These are phyloP conservation scores for Vulpes lagopus DNA, from an alignment of 2,113 vertebrate species.

Conservation along the genomic window DNA sequence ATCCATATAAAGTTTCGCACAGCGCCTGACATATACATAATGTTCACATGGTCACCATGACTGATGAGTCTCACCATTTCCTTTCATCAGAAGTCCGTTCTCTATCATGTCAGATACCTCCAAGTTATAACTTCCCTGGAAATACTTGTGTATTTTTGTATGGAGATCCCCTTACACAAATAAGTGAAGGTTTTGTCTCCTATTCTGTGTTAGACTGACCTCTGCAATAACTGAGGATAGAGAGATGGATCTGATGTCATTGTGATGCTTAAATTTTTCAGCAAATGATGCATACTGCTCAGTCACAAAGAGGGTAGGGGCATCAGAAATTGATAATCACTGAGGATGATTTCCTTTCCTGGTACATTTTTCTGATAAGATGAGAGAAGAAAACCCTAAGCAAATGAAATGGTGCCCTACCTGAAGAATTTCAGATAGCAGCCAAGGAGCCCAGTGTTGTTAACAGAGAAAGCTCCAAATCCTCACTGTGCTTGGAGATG, in stretches of 20 bases:
- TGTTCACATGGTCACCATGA: not conserved
- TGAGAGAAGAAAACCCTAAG: not conserved
- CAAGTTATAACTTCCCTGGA: not conserved
- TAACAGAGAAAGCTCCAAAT: not conserved
- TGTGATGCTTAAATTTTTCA: not conserved
- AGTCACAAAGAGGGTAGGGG: not conserved
- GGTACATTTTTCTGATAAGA: not conserved
- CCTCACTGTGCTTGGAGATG: not conserved
- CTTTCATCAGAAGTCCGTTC: not conserved
- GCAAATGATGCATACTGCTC: not conserved
- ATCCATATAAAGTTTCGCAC: not conserved
- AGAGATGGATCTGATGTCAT: not conserved
- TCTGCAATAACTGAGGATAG: not conserved
- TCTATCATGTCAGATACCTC: not conserved
- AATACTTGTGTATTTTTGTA: not conserved
- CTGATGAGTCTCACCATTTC: not conserved
- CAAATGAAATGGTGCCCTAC: not conserved
- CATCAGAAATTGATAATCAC: not conserved
- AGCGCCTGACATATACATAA: not conserved
- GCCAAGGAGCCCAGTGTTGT: not conserved
- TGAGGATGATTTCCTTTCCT: not conserved
- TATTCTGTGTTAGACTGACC: not conserved
- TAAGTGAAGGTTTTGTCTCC: not conserved
- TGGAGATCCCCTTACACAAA: not conserved
- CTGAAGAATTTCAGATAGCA: not conserved